Evolutionary conservation across 2,797 vertebrate species (phyloP).

Genomic region (Acanthurus lineatus): DNA sequence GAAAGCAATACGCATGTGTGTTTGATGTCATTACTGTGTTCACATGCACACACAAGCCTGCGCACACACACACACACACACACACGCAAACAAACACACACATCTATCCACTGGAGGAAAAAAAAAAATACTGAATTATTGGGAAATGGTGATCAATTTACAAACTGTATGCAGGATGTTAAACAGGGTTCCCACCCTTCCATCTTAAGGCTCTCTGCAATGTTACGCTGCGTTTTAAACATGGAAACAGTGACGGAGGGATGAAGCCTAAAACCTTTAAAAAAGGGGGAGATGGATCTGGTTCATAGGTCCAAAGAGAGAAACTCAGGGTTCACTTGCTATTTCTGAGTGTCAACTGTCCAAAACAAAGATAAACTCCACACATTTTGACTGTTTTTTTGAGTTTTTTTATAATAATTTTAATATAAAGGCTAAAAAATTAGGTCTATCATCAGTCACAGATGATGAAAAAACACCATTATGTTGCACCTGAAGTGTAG

Average conservation of each 20-base stretch:
- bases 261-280: not conserved
- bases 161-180: constrained; percentile 67
- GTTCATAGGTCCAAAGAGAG: not conserved
- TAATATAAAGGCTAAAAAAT: no score
- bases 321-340: not conserved
- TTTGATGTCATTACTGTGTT: constrained; percentile 36
- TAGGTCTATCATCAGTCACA: not conserved
- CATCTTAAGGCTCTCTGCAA: not conserved
- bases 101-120: constrained; percentile 33
- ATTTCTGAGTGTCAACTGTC: not conserved
- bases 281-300: not conserved
- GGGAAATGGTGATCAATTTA: constrained; percentile 70
- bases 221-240: constrained; percentile 9
- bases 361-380: not conserved
- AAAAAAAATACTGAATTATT: constrained; percentile 48
- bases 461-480: not conserved
- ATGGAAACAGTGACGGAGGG: constrained; percentile 4
- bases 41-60: constrained; percentile 19
- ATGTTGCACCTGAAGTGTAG: not conserved
- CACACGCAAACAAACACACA: constrained; percentile 33
- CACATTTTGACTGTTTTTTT: not conserved
- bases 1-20: constrained; percentile 45
- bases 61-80: not conserved
- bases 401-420: no score
- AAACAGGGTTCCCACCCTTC: constrained; percentile 78